Conservation (phyloP, 1,140 invertebrate genomes). For the Onthophagus taurus region DNA sequence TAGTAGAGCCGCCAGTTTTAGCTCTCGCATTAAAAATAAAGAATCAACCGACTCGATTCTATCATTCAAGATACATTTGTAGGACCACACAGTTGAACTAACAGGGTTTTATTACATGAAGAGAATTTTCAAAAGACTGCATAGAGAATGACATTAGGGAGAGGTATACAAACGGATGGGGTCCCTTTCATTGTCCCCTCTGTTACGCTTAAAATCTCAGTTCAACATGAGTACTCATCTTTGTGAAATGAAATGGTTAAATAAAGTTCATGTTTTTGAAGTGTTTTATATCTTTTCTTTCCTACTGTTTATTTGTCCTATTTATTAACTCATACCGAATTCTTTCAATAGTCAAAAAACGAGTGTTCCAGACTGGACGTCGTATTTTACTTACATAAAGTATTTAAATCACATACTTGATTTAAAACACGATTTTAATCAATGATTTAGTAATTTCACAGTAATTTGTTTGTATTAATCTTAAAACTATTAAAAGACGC, state of each 20-base stretch:
- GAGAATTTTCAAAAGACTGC: constrained; percentile 32
- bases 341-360: too few species aligned
- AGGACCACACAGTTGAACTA: constrained; percentile 30
- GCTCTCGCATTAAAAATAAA: too few species aligned
- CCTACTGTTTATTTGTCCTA: neutral
- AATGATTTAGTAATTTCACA: too few species aligned
- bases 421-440: too few species aligned
- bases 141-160: constrained; percentile 32
- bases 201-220: constrained; percentile 33
- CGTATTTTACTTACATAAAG: too few species aligned
- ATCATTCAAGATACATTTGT: constrained; percentile 15
- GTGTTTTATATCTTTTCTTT: constrained; percentile 8
- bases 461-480: too few species aligned
- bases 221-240: constrained; percentile 33
- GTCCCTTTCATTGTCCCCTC: constrained; percentile 20
- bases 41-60: too few species aligned
- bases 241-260: constrained; percentile 29
- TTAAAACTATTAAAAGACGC: too few species aligned
- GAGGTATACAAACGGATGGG: constrained; percentile 31
- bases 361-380: too few species aligned
- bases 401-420: too few species aligned
- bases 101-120: constrained; percentile 31
- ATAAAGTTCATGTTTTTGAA: constrained; percentile 32
- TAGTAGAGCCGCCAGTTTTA: too few species aligned
- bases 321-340: too few species aligned